These are phyloP conservation scores for Oryzias melastigma DNA, from an alignment of 2,113 vertebrate species.

Conservation along the genomic window DNA sequence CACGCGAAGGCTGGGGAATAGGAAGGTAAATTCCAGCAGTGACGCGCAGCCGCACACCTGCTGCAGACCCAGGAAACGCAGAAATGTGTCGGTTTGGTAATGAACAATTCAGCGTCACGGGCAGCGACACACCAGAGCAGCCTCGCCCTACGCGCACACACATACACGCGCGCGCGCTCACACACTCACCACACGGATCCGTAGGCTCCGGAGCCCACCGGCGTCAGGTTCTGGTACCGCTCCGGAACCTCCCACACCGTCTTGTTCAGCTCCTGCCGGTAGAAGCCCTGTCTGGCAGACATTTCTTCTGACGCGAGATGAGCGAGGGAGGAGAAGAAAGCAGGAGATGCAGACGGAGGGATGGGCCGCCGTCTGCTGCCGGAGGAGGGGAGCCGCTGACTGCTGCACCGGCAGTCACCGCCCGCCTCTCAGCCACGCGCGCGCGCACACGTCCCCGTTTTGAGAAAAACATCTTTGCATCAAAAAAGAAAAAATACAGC, in stretches of 20 bases:
- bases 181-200: conserved; percentile 92
- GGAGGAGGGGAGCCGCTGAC: neutral
- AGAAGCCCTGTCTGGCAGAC: conserved; percentile 86
- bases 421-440: neutral
- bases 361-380: neutral
- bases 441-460: neutral
- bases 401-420: neutral
- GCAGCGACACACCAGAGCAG: too few relatives aligned
- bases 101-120: too few relatives aligned
- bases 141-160: neutral
- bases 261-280: conserved; percentile 96
- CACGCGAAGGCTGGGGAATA: neutral
- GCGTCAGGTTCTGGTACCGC: conserved; percentile 94
- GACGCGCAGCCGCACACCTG: neutral
- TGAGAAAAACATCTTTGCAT: neutral
- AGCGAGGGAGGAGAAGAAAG: too few relatives aligned
- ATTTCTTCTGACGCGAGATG: conserved; percentile 31
- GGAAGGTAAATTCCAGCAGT: conserved; percentile 37
- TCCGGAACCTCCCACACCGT: conserved; percentile 97
- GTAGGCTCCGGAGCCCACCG: conserved; percentile 94
- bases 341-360: neutral
- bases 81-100: too few relatives aligned
- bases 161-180: conserved; percentile 65
- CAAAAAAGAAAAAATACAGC: too few relatives aligned
- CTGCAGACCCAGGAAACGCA: neutral